Base-by-base conservation (phyloP, 2,797 vertebrate species). In the Sebastes alutus region DNA sequence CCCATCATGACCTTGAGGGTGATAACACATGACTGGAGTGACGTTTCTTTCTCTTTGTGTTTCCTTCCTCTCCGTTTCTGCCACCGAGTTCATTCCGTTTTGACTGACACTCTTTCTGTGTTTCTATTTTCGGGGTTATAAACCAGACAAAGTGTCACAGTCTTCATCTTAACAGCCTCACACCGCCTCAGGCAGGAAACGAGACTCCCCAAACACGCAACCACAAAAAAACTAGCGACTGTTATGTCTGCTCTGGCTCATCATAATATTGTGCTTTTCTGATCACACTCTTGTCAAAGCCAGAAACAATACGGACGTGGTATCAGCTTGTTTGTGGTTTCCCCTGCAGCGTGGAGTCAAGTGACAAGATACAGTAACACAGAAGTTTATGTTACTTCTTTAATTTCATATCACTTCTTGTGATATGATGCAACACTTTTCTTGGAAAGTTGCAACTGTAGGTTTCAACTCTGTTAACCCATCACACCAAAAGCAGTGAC, bases 11-110 rank as follows among this genome's bases (percentile, higher is more conserved):
- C 86, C 86, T 80, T 85, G 83, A 82, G 71, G 46, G 66, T 84
- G 80, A 91, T 89, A 72, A 54, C 80, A 89, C 54, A 70, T 61
- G 87, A 89, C 82, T 81, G 65, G 54, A 75, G 42, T 64, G 62
- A 69, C 10, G 4, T 74, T 60, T 29, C 67, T 78, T 1, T 54
- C 55, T 66, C 59, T 87, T 65, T 77, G 67, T 72, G 64, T 55
- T 29, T 35, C 29, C 27, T 52, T 33, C 54, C 64, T 35, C 29
- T 72, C 13, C 25, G 16, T 16, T 35, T 27, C 22, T 54, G 33
- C 71, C 32, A 9, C 69, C 1, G 16, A 59, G 27, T 52, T 78
- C 25, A 4, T 60, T 78, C 23, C 74, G 84, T 75, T 86, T 77
- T 66, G 85, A 72, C 85, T 84, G 79, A 83, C 52, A 7, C 58